phyloP scores from a whole-genome alignment of 2,113 vertebrate species.

The Brachyhypopomus occidentalis region DNA sequence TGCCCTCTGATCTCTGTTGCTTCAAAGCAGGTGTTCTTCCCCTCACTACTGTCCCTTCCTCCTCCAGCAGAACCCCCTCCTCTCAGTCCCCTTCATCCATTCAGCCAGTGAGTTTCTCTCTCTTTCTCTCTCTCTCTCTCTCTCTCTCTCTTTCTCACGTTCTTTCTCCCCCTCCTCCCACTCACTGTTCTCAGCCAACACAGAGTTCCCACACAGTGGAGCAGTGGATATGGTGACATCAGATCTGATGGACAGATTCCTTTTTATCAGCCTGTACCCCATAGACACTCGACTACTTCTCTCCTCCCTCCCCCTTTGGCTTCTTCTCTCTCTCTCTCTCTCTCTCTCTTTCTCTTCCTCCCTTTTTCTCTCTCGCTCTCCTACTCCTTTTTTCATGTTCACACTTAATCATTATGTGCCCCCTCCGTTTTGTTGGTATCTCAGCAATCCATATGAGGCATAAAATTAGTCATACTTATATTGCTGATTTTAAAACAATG shows the following conservation, averaged over 20 bases:
- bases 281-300: constrained; percentile 31
- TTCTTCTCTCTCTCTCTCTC: neutral
- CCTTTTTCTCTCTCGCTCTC: neutral
- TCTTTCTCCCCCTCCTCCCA: constrained; percentile 17
- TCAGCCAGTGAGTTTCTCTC: neutral
- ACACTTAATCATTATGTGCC: constrained; percentile 16
- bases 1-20: constrained; percentile 58
- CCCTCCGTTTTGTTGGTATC: constrained; percentile 31
- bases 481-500: constrained; percentile 43
- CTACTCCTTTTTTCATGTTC: constrained; percentile 16
- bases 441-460: constrained; percentile 28
- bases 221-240: constrained; percentile 36
- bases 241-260: constrained; percentile 42
- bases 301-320: neutral
- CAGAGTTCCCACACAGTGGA: constrained; percentile 42
- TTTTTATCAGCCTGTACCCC: constrained; percentile 23
- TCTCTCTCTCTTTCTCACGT: constrained; percentile 7
- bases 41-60: constrained; percentile 17
- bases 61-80: constrained; percentile 43
- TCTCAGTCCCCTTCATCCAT: constrained; percentile 49
- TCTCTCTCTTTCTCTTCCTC: neutral
- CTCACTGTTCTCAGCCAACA: constrained; percentile 40
- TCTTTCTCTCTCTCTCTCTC: constrained; percentile 7
- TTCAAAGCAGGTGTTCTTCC: constrained; percentile 57
- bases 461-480: constrained; percentile 37